These are phyloP conservation scores for Alouatta palliata DNA, from an alignment of 2,113 vertebrate species.

Conservation along the genomic window DNA sequence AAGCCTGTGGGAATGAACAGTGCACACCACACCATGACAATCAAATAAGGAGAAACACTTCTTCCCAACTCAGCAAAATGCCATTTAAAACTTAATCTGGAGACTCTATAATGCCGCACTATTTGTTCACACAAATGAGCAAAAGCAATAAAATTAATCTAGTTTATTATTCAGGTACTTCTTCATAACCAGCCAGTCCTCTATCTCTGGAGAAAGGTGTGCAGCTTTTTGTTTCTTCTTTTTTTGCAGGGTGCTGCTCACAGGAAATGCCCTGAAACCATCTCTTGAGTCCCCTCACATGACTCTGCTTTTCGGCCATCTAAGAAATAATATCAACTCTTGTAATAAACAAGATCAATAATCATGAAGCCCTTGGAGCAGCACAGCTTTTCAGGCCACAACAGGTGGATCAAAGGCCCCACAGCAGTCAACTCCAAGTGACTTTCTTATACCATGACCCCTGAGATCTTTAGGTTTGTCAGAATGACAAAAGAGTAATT, in stretches of 20 bases:
- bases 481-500: background rate
- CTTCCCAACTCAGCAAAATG: background rate
- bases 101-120: background rate
- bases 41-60: background rate
- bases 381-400: background rate
- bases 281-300: background rate
- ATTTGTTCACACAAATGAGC: background rate
- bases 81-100: background rate
- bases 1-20: constrained; percentile 83
- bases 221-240: background rate
- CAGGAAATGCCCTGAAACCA: background rate
- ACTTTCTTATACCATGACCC: background rate
- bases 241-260: background rate
- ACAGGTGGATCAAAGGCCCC: background rate
- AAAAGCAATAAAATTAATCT: background rate
- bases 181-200: background rate
- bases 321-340: background rate
- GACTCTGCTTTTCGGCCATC: background rate
- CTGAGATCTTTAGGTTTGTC: background rate
- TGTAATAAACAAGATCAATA: background rate
- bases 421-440: background rate
- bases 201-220: background rate
- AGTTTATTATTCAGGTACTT: background rate
- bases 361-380: background rate
- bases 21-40: fast-evolving